These are phyloP conservation scores for Ptilonorhynchus violaceus DNA, from an alignment of 2,113 vertebrate genomes.

Conservation along the genomic window DNA sequence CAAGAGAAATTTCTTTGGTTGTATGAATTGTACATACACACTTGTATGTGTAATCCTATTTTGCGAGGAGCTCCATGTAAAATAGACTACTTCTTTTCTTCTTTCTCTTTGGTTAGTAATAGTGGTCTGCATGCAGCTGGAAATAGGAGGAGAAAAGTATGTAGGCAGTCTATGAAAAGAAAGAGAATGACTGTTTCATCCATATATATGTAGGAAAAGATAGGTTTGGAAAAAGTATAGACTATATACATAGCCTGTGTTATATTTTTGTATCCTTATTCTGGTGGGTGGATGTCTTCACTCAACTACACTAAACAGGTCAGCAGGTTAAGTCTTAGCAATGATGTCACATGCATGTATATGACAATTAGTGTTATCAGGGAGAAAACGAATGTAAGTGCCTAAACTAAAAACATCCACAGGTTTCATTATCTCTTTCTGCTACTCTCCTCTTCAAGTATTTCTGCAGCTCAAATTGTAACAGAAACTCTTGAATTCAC, in stretches of 20 bases:
- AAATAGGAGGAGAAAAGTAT: not conserved
- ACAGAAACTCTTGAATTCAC: not conserved
- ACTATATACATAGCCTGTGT: not conserved
- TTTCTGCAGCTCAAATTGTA: not conserved
- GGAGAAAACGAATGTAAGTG: not conserved
- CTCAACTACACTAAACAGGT: not conserved
- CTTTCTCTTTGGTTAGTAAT: not conserved
- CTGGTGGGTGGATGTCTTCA: not conserved
- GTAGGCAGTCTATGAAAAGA: not conserved
- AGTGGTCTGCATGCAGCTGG: not conserved
- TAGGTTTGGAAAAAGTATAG: not conserved
- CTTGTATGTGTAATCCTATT: not conserved
- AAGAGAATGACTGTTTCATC: not conserved
- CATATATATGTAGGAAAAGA: not conserved
- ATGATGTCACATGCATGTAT: rapidly evolving
- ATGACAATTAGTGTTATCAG: not conserved
- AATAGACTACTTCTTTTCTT: not conserved
- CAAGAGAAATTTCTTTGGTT: not conserved
- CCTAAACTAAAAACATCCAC: not conserved
- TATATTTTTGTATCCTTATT: not conserved
- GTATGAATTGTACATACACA: not conserved
- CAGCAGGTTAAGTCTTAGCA: not conserved
- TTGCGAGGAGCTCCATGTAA: not conserved
- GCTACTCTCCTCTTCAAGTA: not conserved
- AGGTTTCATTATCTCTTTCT: not conserved